Evolutionary conservation across 1,140 invertebrate genomes (phyloP), one percentile per base, ranked within the genome.

Genomic region (Cotesia glomerata): DNA sequence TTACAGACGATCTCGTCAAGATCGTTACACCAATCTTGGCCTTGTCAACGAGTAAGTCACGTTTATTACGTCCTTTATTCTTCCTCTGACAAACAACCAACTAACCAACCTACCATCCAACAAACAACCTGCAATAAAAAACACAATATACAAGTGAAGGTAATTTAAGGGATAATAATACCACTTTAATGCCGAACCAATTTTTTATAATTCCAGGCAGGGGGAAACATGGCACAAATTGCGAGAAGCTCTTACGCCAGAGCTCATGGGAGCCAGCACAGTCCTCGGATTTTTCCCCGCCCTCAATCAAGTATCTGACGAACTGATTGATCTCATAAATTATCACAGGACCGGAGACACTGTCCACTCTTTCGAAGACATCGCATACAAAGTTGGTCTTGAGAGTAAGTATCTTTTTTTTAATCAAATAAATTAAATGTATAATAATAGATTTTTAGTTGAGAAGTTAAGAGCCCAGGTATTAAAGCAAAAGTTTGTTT

Each of bases 161-260:
- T 56, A 14, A 56, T 18, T 56, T 56, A 56, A 56, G 16, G 52
- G 52, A 56, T 16, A 56, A 56, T 56, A 56, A n/a, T 56, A 56
- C 16, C 39, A 45, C 39, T 45, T 45, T 45, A 45, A 45, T 45
- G 39, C 11, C 39, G 39, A 45, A 45, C 39, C 52, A 54, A 56
- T 63, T 67, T 39, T 16, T 56, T 26, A 16, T n/a, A 5, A 9
- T 7, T 1, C 75, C 72, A 94, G 93, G 78, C 93, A 95, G 85
- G 95, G 95, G 14, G 90, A 92, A 75, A 91, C 90, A 66, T 97
- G 95, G 95, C 90, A 92, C 45, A 89, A 90, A 65, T 87, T 97
- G 9, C 89, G 95, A 16, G 88, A 89, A 34, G 90, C 91, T 34
- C 88, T 96, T 35, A 96, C 95, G 3, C 90, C 92, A 2, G 91